Percentiles rank a stretch among this genome's conserved stretches.
These are phyloP conservation scores for Phaedon cochleariae DNA, from an alignment of 2,888 invertebrate species.

Conservation along the genomic window DNA sequence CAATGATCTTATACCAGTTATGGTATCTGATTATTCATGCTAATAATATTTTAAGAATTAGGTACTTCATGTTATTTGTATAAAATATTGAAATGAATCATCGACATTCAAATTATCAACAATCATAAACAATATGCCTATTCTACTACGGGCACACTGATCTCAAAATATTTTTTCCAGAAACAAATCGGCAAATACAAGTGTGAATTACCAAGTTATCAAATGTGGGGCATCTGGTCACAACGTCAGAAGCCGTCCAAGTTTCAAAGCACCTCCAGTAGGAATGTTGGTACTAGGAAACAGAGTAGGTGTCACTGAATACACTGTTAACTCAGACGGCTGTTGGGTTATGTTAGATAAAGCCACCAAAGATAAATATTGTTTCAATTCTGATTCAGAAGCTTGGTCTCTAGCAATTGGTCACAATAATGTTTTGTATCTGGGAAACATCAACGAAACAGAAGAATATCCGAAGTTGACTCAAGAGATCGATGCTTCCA, in stretches of 20 bases:
- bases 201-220: conserved; percentile 70
- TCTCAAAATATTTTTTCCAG: conserved; percentile 19
- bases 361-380: conserved; percentile 69
- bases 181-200: conserved; percentile 36
- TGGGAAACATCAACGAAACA: conserved; percentile 64
- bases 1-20: no score
- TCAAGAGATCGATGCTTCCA: conserved; percentile 42
- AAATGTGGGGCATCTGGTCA: conserved; percentile 81
- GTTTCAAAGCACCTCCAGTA: conserved; percentile 73
- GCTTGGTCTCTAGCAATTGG: conserved; percentile 78
- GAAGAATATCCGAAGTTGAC: conserved; percentile 44
- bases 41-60: no score
- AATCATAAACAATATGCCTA: no score
- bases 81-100: no score
- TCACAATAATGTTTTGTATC: conserved; percentile 70
- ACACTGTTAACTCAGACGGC: conserved; percentile 71
- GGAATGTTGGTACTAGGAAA: conserved; percentile 74
- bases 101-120: no score
- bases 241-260: conserved; percentile 74
- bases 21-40: no score
- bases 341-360: conserved; percentile 73
- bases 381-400: conserved; percentile 73
- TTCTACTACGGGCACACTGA: no score
- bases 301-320: conserved; percentile 70
- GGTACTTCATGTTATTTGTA: no score